These are phyloP conservation scores for Epinotia brunnichana DNA, from an alignment of 2,888 invertebrate genomes.

Conservation along the genomic window DNA sequence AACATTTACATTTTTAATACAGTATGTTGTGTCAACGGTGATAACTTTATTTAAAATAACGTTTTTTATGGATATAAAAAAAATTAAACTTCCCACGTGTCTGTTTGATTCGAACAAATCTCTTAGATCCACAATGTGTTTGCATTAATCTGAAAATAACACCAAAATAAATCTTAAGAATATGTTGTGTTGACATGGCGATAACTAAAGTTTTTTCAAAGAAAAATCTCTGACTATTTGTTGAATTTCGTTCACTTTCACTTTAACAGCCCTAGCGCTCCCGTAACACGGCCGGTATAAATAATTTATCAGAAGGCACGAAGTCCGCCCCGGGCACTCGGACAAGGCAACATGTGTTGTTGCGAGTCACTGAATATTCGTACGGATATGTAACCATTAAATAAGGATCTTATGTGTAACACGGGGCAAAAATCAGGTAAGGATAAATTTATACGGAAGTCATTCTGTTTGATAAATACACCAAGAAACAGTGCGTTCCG, in stretches of 20 bases:
- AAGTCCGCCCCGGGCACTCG: conserved; percentile 30
- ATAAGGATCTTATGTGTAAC: background rate
- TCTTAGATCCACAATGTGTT: no score
- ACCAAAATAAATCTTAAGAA: no score
- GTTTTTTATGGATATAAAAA: no score
- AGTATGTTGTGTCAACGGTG: no score
- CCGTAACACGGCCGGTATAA: conserved; percentile 40
- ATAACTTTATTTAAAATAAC: no score
- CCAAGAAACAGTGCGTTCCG: background rate
- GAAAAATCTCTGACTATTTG: background rate
- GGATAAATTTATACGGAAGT: background rate
- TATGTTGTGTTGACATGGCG: no score
- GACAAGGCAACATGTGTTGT: conserved; percentile 37
- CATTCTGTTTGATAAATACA: background rate
- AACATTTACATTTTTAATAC: no score
- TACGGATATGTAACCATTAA: conserved; percentile 6
- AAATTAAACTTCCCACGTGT: no score
- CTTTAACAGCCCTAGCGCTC: conserved; percentile 16
- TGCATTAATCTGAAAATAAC: no score
- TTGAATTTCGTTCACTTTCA: background rate
- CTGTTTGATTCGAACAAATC: no score
- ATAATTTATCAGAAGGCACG: conserved; percentile 46
- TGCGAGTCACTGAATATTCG: conserved; percentile 37
- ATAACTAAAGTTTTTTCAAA: background rate
- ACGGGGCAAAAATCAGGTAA: background rate